These are phyloP conservation scores for Hypomesus transpacificus DNA, from an alignment of 2,113 vertebrate genomes.

Conservation along the genomic window DNA sequence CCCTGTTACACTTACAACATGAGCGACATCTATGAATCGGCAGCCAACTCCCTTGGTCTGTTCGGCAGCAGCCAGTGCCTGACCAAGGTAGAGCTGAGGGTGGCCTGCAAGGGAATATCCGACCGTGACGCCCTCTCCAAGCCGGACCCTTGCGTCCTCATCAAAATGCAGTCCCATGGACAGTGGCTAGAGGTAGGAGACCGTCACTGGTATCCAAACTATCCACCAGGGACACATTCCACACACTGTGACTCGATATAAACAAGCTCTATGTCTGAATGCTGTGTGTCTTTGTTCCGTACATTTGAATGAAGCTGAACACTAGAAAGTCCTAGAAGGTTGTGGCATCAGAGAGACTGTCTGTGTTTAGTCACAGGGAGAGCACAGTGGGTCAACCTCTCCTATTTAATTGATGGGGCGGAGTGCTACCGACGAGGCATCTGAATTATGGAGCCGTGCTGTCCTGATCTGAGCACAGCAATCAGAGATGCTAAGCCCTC, in stretches of 20 bases:
- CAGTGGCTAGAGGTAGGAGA: constrained; percentile 93
- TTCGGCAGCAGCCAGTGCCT: constrained; percentile 92
- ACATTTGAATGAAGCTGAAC: too few relatives aligned
- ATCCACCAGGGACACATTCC: too few relatives aligned
- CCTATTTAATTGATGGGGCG: neutral
- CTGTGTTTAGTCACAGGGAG: too few relatives aligned
- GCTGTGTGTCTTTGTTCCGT: too few relatives aligned
- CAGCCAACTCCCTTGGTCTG: constrained; percentile 89
- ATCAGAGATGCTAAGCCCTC: neutral
- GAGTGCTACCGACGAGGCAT: neutral
- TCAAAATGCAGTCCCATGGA: constrained; percentile 95
- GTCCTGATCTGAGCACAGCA: neutral
- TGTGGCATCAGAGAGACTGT: too few relatives aligned
- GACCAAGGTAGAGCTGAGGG: constrained; percentile 90
- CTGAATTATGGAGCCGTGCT: neutral
- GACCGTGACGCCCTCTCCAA: constrained; percentile 94
- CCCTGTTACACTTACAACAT: constrained; percentile 65
- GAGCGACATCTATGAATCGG: constrained; percentile 96
- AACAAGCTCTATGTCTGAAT: too few relatives aligned
- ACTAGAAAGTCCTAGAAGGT: too few relatives aligned
- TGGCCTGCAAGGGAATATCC: constrained; percentile 89
- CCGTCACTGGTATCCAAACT: neutral
- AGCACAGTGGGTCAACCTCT: neutral
- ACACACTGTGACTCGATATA: too few relatives aligned
- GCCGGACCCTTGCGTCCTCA: constrained; percentile 91